Percentiles rank a stretch among this genome's conserved stretches.
Conservation (phyloP, 2,888 invertebrate species). For the Thereva unica region DNA sequence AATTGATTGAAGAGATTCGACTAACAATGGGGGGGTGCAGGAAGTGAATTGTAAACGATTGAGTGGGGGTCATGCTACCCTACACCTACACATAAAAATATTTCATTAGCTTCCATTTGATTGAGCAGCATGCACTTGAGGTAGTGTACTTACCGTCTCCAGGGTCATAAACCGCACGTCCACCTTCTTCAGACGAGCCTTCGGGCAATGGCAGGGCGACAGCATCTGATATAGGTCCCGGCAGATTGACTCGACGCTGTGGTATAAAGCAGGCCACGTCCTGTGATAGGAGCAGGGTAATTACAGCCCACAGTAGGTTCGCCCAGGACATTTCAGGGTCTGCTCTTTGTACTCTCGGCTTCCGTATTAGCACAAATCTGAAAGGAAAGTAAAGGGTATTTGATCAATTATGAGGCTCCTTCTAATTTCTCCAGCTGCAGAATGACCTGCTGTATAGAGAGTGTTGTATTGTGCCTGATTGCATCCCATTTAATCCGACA, state of each 20-base stretch:
- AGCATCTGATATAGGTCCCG: constrained; percentile 29
- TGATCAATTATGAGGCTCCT: no score
- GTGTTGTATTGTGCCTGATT: no score
- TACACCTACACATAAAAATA: background rate
- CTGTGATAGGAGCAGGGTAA: constrained; percentile 42
- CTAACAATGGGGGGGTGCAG: no score
- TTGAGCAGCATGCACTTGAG: background rate
- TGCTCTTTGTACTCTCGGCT: background rate
- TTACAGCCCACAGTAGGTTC: constrained; percentile 44
- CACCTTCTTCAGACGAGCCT: constrained; percentile 43
- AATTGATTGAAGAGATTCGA: no score
- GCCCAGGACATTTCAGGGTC: constrained; percentile 42
- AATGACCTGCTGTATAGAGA: no score
- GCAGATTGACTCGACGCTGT: constrained; percentile 24
- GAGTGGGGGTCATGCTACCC: background rate
- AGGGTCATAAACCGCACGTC: constrained; percentile 55
- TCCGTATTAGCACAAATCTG: no score
- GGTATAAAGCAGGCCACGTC: constrained; percentile 27
- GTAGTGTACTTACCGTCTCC: constrained; percentile 56
- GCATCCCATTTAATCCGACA: no score
- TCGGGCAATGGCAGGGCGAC: constrained; percentile 18
- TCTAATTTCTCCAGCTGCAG: no score
- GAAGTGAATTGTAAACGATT: no score
- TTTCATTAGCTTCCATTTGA: background rate
- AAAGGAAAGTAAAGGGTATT: no score